Conservation (phyloP, 2,797 vertebrate genomes). For the Yasuhikotakia modesta region DNA sequence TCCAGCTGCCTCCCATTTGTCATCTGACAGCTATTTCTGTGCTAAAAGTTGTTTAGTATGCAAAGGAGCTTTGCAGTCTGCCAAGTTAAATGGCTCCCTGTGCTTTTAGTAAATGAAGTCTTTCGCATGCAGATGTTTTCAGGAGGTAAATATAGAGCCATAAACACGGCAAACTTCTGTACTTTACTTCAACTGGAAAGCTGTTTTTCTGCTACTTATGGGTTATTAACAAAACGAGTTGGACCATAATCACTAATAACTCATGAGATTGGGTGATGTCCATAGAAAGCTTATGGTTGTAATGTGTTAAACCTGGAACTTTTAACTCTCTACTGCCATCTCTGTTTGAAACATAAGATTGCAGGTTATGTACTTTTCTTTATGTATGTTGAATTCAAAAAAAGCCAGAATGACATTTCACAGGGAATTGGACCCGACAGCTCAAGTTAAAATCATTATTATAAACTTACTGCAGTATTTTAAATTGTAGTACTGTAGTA, state of each 20-base stretch:
- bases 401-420: too few relatives aligned
- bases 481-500: too few relatives aligned
- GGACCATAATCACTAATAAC: slow-evolving; percentile 56
- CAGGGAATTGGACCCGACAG: too few relatives aligned
- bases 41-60: slow-evolving; percentile 8
- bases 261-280: slow-evolving; percentile 54
- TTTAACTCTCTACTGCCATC: too few relatives aligned
- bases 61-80: slow-evolving; percentile 6
- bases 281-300: slow-evolving; percentile 51
- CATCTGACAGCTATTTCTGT: slow-evolving; percentile 2
- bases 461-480: too few relatives aligned
- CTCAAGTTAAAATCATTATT: too few relatives aligned
- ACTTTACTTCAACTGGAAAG: slow-evolving; percentile 55
- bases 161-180: slow-evolving; percentile 48
- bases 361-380: too few relatives aligned
- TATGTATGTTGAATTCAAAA: too few relatives aligned
- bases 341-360: too few relatives aligned
- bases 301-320: neutral
- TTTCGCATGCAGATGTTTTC: slow-evolving; percentile 40
- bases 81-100: neutral
- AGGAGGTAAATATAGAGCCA: slow-evolving; percentile 47
- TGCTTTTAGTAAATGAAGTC: slow-evolving; percentile 24
- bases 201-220: slow-evolving; percentile 61
- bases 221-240: slow-evolving; percentile 63
- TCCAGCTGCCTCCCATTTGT: slow-evolving; percentile 3